Percentiles rank a stretch among this genome's conserved stretches.
Evolutionary conservation across 2,113 vertebrate species (phyloP).

Genomic region (Erpornis zantholeuca): DNA sequence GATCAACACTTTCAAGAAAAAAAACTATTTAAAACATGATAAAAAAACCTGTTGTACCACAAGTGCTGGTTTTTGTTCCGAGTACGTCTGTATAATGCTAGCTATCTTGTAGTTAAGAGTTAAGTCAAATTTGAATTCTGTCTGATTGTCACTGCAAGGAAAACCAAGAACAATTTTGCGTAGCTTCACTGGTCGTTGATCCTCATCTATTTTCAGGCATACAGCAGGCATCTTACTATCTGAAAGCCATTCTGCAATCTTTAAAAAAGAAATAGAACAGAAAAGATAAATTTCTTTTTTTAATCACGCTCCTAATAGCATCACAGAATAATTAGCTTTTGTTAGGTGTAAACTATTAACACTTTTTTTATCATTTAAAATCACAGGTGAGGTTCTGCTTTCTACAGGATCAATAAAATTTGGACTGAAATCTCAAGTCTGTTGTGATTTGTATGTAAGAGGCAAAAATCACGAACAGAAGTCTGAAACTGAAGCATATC

Average conservation of each 20-base stretch:
- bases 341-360: background rate
- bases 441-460: background rate
- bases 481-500: background rate
- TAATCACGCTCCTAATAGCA: background rate
- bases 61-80: slow-evolving; percentile 90
- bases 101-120: slow-evolving; percentile 94
- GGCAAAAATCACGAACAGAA: background rate
- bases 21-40: background rate
- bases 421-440: background rate
- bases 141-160: slow-evolving; percentile 85
- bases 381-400: background rate
- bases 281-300: background rate
- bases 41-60: slow-evolving; percentile 79
- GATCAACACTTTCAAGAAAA: background rate
- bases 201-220: slow-evolving; percentile 92
- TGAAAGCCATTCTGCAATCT: slow-evolving; percentile 97
- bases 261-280: slow-evolving; percentile 44
- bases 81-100: slow-evolving; percentile 90
- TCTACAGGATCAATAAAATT: background rate
- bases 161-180: slow-evolving; percentile 94
- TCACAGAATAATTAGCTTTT: background rate
- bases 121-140: slow-evolving; percentile 96
- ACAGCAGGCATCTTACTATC: slow-evolving; percentile 80
- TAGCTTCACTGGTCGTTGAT: slow-evolving; percentile 92
- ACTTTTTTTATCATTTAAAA: background rate